These are phyloP conservation scores for human DNA, from an alignment of 2,113 vertebrate genomes.

Conservation along the genomic window DNA sequence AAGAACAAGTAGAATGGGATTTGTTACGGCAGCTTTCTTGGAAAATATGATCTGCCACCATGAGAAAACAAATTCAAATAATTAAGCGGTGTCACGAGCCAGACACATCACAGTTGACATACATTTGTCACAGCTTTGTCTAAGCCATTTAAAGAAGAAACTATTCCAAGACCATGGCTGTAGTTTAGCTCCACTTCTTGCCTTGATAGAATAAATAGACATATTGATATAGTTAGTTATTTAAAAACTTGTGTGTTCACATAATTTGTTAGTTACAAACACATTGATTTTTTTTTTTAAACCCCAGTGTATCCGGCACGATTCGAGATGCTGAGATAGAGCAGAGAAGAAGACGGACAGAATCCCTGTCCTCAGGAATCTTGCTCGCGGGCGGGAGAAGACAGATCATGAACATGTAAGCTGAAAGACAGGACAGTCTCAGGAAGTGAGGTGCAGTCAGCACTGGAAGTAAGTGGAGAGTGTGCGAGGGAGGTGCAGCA, in stretches of 20 bases:
- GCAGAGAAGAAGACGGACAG: not conserved
- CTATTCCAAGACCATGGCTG: not conserved
- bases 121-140: not conserved
- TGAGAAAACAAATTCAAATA: not conserved
- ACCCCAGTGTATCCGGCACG: not conserved
- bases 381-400: not conserved
- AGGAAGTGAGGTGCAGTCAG: not conserved
- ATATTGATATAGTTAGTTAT: not conserved
- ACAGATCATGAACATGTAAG: too few relatives aligned
- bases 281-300: not conserved
- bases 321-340: not conserved
- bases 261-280: not conserved
- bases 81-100: not conserved
- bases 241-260: not conserved
- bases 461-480: too few relatives aligned
- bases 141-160: not conserved
- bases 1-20: not conserved
- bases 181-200: not conserved
- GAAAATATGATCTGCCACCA: not conserved
- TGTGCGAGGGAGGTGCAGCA: rapidly evolving
- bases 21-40: not conserved
- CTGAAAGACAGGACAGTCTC: not conserved
- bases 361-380: not conserved
- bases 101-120: not conserved
- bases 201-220: not conserved